phyloP scores from a whole-genome alignment of 92 coral and sea anemone species.

The Epizoanthus scotinus region DNA sequence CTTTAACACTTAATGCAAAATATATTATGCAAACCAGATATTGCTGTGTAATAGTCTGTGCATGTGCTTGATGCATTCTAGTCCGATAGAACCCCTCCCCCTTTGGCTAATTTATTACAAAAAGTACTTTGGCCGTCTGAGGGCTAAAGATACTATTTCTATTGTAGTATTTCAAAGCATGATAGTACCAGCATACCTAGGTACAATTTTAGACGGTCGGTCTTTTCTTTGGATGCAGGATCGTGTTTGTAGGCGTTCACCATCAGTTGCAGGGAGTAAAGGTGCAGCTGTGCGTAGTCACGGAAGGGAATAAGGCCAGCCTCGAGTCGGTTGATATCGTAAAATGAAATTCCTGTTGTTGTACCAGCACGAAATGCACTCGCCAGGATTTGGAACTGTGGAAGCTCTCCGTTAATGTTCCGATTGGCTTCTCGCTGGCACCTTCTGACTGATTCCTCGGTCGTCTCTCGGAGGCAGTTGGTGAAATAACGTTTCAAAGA shows the following conservation, averaged over 20 bases:
- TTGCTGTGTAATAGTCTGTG: no score
- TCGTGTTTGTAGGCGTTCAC: constrained; percentile 4
- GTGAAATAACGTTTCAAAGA: not conserved
- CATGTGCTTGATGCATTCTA: no score
- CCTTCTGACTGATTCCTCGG: not conserved
- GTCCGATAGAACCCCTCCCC: no score
- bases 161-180: no score
- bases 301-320: constrained; percentile 5
- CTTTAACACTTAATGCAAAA: no score
- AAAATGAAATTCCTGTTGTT: constrained; percentile 7
- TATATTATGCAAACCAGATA: no score
- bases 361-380: not conserved
- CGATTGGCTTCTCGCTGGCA: not conserved
- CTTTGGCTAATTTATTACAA: no score
- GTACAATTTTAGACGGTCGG: not conserved
- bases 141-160: no score
- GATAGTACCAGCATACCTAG: not conserved
- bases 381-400: not conserved
- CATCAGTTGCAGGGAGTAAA: constrained; percentile 1
- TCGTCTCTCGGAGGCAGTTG: not conserved
- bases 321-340: constrained; percentile 4
- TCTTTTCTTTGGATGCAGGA: not conserved
- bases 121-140: no score
- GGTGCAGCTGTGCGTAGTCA: not conserved
- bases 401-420: not conserved